Conservation (phyloP, 2,888 invertebrate genomes). For the Scaptomyza flava region DNA sequence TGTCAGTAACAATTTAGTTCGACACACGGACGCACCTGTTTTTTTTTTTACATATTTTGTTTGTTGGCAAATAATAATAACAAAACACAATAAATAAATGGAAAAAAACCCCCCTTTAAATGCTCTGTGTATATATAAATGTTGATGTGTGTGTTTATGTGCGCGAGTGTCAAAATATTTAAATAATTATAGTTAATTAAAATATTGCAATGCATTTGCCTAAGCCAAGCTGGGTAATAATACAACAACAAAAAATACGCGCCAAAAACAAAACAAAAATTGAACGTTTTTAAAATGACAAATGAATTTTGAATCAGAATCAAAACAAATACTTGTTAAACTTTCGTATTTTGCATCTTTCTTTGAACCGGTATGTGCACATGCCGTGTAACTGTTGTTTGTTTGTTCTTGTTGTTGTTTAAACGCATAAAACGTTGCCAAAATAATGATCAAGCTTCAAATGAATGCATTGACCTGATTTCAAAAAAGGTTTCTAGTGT, state of each 20-base stretch:
- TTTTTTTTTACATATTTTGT: slow-evolving; percentile 54
- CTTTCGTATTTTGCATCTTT: slow-evolving; percentile 1
- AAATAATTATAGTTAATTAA: slow-evolving; percentile 13
- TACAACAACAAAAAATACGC: slow-evolving; percentile 6
- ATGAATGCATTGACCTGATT: background rate
- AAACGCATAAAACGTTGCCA: slow-evolving; percentile 12
- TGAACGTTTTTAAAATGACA: slow-evolving; percentile 8
- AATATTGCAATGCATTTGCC: slow-evolving; percentile 13
- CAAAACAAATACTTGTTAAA: slow-evolving; percentile 7
- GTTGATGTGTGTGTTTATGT: slow-evolving; percentile 8
- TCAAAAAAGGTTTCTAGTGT: background rate
- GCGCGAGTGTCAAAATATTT: slow-evolving; percentile 14
- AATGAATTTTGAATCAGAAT: background rate
- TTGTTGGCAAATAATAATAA: slow-evolving; percentile 26
- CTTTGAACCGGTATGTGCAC: too few species aligned
- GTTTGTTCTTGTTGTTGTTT: slow-evolving; percentile 5
- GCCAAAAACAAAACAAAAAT: slow-evolving; percentile 8
- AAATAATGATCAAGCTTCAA: slow-evolving; percentile 16
- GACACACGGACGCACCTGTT: slow-evolving; percentile 81
- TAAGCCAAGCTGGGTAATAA: background rate
- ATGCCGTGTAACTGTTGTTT: too few species aligned
- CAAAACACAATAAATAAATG: slow-evolving; percentile 8
- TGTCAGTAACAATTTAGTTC: slow-evolving; percentile 85
- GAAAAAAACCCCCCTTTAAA: slow-evolving; percentile 11
- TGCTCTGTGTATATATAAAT: background rate